Base-by-base conservation (phyloP, 2,888 invertebrate species). In the Epistrophe eligans region DNA sequence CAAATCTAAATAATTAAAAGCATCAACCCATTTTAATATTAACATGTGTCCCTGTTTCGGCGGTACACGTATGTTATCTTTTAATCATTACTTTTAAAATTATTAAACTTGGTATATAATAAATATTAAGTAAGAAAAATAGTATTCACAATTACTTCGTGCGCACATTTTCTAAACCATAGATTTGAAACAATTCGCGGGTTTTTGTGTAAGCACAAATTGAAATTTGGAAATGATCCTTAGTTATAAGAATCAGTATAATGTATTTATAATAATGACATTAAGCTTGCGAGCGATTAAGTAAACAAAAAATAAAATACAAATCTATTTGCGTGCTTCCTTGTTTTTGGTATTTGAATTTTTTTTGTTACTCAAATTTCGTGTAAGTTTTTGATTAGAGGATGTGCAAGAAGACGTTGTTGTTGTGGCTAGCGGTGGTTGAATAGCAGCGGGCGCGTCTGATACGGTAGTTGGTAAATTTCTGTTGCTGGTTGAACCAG, bases 251-350 rank as follows among this genome's bases (percentile, higher is more conserved):
- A 43, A 15, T 11, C 43, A 43, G 15, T 43, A 3, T 11, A 17
- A 11, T 35, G 2, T 35, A 35, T 57, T 57, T 35, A 57, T 38
- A 38, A 58, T 38, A 19, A 60, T 60, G 19, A 60, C 19, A 38
- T 19, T 38, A 38, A 60, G 38, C 17, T 60, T 48, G 19, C 2
- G 19, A 38, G 43, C n/a, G 3, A 57, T n/a, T 57, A 32, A 55
- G 9, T n/a, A 57, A 57, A 17, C 9, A 24, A 45, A 64, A 6
- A 32, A 45, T n/a, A 45, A 11, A 17, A 32, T 0, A 45, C n/a
- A 45, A 45, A 62, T 64, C 24, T 82, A 87, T 71, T 82, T 87
- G 17, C 85, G 77, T 64, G 71, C 45, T 43, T 87, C 85, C n/a
- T 82, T 82, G 45, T 55, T 79, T 79, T 79, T 87, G 48, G 74